Percentiles rank a stretch among this genome's conserved stretches.
phyloP scores from a whole-genome alignment of 2,113 vertebrate species.

The Proterorhinus semilunaris region DNA sequence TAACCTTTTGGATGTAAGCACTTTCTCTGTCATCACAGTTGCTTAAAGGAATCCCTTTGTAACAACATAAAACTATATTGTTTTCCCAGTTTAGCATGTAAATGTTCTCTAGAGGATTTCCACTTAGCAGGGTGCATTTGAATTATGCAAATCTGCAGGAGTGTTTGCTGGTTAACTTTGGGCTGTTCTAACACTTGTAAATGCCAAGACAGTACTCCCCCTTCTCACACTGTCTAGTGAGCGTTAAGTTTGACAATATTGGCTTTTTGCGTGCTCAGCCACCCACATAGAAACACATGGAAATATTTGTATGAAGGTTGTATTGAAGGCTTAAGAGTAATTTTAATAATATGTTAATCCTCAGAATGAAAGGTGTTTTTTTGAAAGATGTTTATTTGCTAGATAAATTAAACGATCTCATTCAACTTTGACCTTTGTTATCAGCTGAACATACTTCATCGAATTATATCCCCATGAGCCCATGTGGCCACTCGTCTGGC shows the following conservation, averaged over 20 bases:
- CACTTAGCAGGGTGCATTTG: conserved; percentile 31
- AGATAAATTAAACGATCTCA: not conserved
- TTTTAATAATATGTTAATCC: conserved; percentile 48
- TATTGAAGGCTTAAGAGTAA: conserved; percentile 40
- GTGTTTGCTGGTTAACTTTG: conserved; percentile 45
- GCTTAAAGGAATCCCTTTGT: conserved; percentile 56
- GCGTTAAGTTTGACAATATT: conserved; percentile 3
- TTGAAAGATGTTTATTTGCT: not conserved
- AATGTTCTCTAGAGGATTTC: conserved; percentile 36
- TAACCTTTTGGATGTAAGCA: conserved; percentile 54
- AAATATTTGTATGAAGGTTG: conserved; percentile 9
- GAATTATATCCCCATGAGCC: not conserved
- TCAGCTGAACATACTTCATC: not conserved
- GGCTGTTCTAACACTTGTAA: conserved; percentile 54
- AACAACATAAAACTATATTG: conserved; percentile 41
- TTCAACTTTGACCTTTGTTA: not conserved
- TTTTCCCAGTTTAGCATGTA: conserved; percentile 51
- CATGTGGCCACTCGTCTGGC: conserved; percentile 11
- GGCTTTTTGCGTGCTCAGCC: not conserved
- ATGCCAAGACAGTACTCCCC: conserved; percentile 34
- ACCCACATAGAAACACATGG: conserved; percentile 1
- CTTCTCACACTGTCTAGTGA: conserved; percentile 7
- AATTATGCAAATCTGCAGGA: conserved; percentile 54
- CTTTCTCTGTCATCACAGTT: conserved; percentile 59
- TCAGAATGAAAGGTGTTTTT: conserved; percentile 41